Conservation (phyloP, 1,140 invertebrate genomes). For the Heliconius eleuchia region DNA sequence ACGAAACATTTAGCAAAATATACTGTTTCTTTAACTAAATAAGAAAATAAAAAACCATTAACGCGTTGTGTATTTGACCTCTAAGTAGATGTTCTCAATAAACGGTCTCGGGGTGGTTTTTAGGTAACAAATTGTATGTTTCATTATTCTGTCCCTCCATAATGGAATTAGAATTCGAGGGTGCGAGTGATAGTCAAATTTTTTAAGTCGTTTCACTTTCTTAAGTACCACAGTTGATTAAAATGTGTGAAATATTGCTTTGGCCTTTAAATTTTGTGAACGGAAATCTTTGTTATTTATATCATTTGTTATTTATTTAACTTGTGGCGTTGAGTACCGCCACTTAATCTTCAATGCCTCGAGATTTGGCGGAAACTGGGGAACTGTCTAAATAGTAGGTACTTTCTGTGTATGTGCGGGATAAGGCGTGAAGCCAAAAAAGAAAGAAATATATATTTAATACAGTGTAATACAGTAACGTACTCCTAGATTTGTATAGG, state of each 20-base stretch:
- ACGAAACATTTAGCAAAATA: neutral
- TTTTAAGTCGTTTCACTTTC: constrained; percentile 38
- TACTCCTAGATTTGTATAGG: too few relatives aligned
- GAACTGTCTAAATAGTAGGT: too few relatives aligned
- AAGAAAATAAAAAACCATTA: constrained; percentile 8
- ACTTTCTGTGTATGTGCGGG: too few relatives aligned
- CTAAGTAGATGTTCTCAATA: constrained; percentile 56
- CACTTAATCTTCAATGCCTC: too few relatives aligned
- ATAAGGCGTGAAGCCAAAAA: too few relatives aligned
- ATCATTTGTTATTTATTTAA: neutral
- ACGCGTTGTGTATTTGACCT: constrained; percentile 24
- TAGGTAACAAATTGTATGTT: constrained; percentile 67
- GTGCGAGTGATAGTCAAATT: constrained; percentile 43
- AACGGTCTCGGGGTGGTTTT: constrained; percentile 53
- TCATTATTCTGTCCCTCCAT: constrained; percentile 66
- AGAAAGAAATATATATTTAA: too few relatives aligned
- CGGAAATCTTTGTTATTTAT: neutral
- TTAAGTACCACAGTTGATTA: constrained; percentile 17
- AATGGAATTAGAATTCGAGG: constrained; percentile 56
- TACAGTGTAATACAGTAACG: too few relatives aligned
- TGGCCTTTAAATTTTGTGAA: neutral
- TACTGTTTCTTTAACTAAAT: neutral
- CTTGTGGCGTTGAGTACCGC: too few relatives aligned
- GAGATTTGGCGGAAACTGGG: too few relatives aligned
- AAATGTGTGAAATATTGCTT: constrained; percentile 5